Percentiles rank a stretch among this genome's conserved stretches.
These are phyloP conservation scores for Catotricha subobsoleta DNA, from an alignment of 2,888 invertebrate species.

Conservation along the genomic window DNA sequence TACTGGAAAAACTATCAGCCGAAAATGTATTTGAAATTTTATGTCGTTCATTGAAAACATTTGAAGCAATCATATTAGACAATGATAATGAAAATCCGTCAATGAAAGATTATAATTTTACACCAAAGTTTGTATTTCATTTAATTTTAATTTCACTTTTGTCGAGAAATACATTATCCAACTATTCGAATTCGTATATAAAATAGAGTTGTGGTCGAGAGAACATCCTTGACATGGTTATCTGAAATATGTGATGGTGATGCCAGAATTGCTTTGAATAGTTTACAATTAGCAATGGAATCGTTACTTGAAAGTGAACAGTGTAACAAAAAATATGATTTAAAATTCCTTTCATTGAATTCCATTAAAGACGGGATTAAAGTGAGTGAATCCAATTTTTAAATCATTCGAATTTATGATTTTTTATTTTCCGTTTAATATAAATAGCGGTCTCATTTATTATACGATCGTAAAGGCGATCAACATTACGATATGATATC, in stretches of 20 bases:
- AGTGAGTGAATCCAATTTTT: conserved; percentile 22
- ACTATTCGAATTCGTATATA: background rate
- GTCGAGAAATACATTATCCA: background rate
- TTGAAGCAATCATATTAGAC: conserved; percentile 21
- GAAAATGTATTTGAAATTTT: conserved; percentile 43
- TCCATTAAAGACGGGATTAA: conserved; percentile 57
- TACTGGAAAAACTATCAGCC: conserved; percentile 47
- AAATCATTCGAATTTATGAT: conserved; percentile 6
- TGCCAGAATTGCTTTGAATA: conserved; percentile 58
- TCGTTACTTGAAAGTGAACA: conserved; percentile 25
- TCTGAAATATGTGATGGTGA: conserved; percentile 67
- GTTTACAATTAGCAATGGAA: conserved; percentile 50
- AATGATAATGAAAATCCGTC: conserved; percentile 1
- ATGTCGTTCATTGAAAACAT: conserved; percentile 33
- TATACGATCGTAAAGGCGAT: conserved; percentile 63
- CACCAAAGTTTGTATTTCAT: conserved; percentile 11
- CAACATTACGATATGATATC: conserved; percentile 71
- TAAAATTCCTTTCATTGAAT: conserved; percentile 37
- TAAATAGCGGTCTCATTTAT: conserved; percentile 49
- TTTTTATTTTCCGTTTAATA: background rate
- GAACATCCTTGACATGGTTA: conserved; percentile 45
- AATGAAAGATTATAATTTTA: conserved; percentile 7
- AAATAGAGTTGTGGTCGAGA: conserved; percentile 29
- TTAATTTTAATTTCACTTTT: no score
- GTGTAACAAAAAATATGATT: conserved; percentile 17